A percentile compares a stretch with the other conserved stretches of the same genome.
Conservation (phyloP, 2,113 vertebrate species). For the Petaurus breviceps region DNA sequence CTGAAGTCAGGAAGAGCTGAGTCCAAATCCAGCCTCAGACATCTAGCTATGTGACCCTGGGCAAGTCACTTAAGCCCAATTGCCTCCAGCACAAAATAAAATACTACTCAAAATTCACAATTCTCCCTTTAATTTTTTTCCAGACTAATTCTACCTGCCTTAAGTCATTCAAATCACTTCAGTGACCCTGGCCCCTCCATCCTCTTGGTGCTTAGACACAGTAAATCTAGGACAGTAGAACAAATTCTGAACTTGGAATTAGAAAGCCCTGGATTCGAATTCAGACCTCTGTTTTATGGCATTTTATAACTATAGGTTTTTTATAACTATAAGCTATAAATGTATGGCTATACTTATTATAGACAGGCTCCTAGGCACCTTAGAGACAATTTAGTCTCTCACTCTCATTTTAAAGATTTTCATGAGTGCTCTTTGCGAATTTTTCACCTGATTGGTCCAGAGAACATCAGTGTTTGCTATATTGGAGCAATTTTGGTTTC, state of each 20-base stretch:
- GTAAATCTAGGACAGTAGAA: background rate
- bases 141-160: too few species aligned
- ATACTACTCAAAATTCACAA: too few species aligned
- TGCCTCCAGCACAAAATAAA: too few species aligned
- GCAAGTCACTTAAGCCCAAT: too few species aligned
- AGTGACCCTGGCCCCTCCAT: too few species aligned
- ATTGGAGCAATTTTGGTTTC: background rate
- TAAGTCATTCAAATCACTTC: too few species aligned
- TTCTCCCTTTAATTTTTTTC: too few species aligned
- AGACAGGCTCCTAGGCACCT: background rate
- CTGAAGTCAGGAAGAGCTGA: too few species aligned
- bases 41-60: too few species aligned
- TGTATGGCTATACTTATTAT: background rate
- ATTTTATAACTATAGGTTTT: background rate
- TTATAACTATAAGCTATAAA: background rate
- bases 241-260: background rate
- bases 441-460: background rate
- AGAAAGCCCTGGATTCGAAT: background rate
- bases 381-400: background rate
- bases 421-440: background rate
- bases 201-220: background rate
- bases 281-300: background rate
- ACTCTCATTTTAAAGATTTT: background rate
- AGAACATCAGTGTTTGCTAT: background rate
- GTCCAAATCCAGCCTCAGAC: too few species aligned